Conservation (phyloP, 2,113 vertebrate species). For the Osmerus mordax region DNA sequence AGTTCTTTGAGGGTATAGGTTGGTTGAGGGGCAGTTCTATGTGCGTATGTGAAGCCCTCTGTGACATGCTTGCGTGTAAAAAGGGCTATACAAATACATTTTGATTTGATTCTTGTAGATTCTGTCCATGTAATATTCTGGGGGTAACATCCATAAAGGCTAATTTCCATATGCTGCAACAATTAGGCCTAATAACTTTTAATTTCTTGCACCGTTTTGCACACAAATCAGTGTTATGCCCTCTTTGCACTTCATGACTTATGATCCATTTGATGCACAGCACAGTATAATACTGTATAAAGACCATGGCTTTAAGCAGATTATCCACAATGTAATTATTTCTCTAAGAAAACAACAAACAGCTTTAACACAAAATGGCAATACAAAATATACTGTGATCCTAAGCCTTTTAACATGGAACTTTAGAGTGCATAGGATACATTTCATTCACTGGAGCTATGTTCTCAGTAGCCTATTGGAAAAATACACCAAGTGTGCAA, state of each 20-base stretch:
- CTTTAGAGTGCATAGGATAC: conserved; percentile 2
- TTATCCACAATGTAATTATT: conserved; percentile 1
- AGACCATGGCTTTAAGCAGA: not conserved
- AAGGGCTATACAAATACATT: too few species aligned
- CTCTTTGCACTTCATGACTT: not conserved
- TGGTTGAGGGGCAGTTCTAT: too few species aligned
- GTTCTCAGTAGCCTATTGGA: too few species aligned
- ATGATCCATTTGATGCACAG: not conserved
- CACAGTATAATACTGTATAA: not conserved
- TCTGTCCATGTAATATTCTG: not conserved
- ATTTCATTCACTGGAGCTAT: not conserved
- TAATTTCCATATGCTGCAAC: too few species aligned
- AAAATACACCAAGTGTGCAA: too few species aligned
- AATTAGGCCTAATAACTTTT: not conserved
- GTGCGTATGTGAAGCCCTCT: too few species aligned
- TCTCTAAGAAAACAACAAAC: not conserved
- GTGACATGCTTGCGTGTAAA: too few species aligned
- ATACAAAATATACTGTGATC: too few species aligned
- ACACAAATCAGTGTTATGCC: not conserved
- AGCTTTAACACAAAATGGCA: not conserved
- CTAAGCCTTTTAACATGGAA: not conserved
- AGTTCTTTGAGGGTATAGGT: too few species aligned
- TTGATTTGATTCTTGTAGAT: not conserved
- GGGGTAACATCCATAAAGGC: not conserved
- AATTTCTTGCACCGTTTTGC: not conserved